A percentile compares a stretch with the other conserved stretches of the same genome.
phyloP scores from a whole-genome alignment of 2,888 invertebrate species.

The Smittia aterrima region DNA sequence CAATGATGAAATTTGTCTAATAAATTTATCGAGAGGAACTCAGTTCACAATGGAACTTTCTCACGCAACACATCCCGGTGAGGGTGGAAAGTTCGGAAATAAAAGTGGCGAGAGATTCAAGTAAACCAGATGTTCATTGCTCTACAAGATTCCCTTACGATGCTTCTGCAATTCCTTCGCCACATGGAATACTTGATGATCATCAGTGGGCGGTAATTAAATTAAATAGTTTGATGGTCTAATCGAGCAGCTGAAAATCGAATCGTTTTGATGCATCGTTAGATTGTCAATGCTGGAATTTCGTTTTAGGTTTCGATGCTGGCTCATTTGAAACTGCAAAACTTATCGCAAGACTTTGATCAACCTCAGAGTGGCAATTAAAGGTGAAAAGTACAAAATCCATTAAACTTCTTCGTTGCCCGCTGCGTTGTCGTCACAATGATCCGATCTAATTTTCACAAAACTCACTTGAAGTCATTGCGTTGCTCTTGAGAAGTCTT shows the following conservation, averaged over 20 bases:
- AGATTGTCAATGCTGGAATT: not conserved
- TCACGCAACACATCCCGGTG: not conserved
- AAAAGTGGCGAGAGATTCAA: no score
- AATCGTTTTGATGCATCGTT: not conserved
- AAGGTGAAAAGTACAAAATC: not conserved
- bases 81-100: not conserved
- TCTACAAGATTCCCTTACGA: no score
- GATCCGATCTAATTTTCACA: slow-evolving; percentile 1
- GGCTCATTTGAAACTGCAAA: not conserved
- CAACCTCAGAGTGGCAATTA: not conserved
- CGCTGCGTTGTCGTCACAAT: not conserved
- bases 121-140: not conserved
- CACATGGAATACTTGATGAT: not conserved
- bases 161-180: not conserved
- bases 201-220: not conserved
- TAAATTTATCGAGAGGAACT: not conserved
- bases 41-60: not conserved
- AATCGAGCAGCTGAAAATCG: not conserved
- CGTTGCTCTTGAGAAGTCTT: not conserved
- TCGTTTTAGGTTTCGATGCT: not conserved
- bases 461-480: not conserved
- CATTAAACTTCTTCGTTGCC: not conserved
- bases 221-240: not conserved
- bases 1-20: not conserved
- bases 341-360: not conserved